Conservation (phyloP, 2,113 vertebrate species). For the Chitala chitala region DNA sequence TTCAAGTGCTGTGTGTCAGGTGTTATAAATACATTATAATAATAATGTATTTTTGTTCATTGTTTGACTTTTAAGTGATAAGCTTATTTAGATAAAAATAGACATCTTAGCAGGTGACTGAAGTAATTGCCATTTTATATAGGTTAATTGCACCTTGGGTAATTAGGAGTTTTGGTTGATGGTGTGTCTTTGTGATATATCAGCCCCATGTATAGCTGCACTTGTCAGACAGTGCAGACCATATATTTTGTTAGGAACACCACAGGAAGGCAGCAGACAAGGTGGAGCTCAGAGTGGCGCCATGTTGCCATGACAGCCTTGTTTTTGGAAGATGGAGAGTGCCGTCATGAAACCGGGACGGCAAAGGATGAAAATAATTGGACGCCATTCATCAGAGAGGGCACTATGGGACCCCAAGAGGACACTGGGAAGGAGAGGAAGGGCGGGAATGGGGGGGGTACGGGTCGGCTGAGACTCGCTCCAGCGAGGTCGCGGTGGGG, state of each 20-base stretch:
- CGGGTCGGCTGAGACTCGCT: background rate
- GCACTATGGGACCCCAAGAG: conserved; percentile 50
- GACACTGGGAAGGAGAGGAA: conserved; percentile 57
- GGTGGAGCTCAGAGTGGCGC: background rate
- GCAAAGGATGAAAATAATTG: conserved; percentile 64
- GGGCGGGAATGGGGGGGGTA: conserved; percentile 35
- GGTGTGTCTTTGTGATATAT: conserved; percentile 2
- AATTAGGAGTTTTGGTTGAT: background rate
- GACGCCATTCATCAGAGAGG: conserved; percentile 63
- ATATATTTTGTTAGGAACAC: background rate
- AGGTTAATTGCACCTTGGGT: background rate
- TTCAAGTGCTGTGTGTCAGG: too few species aligned
- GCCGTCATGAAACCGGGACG: conserved; percentile 57
- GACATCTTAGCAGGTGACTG: background rate
- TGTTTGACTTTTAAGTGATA: too few species aligned
- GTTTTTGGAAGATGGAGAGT: conserved; percentile 40
- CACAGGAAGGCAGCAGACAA: background rate
- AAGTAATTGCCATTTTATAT: background rate
- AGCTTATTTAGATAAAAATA: too few species aligned
- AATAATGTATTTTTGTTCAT: too few species aligned
- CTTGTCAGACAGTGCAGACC: background rate
- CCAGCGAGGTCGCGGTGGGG: conserved; percentile 8
- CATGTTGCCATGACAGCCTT: conserved; percentile 37
- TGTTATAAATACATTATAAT: too few species aligned
- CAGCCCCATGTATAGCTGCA: background rate